phyloP scores from a whole-genome alignment of 2,113 vertebrate genomes.

The Callithrix jacchus region DNA sequence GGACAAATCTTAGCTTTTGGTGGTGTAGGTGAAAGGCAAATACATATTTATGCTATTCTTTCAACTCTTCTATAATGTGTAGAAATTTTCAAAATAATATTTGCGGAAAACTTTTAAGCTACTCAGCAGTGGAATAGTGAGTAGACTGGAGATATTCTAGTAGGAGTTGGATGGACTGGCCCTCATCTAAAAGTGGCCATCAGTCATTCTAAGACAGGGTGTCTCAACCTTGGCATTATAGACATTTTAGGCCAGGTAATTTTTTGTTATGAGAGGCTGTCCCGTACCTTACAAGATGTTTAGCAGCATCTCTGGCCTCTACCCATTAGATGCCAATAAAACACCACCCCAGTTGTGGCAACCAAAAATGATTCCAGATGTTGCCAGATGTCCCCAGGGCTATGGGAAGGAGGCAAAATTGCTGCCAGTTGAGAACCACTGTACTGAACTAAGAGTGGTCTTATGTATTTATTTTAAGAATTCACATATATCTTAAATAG shows the following conservation, averaged over 20 bases:
- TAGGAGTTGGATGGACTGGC: neutral
- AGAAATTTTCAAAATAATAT: neutral
- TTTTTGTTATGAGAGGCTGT: neutral
- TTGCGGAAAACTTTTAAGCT: neutral
- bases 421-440: constrained; percentile 30
- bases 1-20: neutral
- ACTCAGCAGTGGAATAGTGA: neutral
- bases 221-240: neutral
- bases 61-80: neutral
- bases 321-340: neutral
- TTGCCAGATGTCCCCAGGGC: neutral
- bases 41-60: constrained; percentile 31
- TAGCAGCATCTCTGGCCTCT: neutral
- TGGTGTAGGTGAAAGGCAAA: neutral
- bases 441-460: neutral
- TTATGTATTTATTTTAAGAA: neutral
- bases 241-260: neutral
- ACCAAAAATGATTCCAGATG: constrained; percentile 22
- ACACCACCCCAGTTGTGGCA: neutral
- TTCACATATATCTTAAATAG: constrained; percentile 2
- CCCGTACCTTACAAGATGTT: neutral
- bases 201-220: neutral
- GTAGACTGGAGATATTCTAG: neutral
- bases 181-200: constrained; percentile 22
- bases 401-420: neutral